phyloP scores from a whole-genome alignment of 1,140 invertebrate genomes.

The Anastrepha ludens region DNA sequence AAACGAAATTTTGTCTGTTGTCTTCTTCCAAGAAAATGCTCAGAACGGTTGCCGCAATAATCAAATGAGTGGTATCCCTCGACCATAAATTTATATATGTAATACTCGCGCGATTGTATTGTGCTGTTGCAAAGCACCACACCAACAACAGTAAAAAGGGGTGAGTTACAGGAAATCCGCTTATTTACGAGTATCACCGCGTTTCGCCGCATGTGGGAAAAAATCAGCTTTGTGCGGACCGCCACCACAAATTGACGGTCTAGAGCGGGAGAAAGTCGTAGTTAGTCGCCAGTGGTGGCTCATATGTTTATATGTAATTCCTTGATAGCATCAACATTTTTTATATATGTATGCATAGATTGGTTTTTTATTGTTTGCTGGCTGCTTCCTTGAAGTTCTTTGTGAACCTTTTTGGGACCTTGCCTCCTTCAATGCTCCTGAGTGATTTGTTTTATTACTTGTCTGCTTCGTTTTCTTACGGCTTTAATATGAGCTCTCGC shows the following conservation, averaged over 20 bases:
- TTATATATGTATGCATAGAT: too few relatives aligned
- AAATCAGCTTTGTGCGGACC: neutral
- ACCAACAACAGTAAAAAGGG: neutral
- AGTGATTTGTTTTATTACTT: neutral
- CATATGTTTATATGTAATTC: neutral
- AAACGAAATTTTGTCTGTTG: neutral
- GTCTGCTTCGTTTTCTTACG: neutral
- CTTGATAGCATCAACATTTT: neutral
- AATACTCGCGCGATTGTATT: neutral
- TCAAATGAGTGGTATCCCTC: neutral
- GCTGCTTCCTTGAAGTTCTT: too few relatives aligned
- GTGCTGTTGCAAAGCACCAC: neutral
- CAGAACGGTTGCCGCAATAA: neutral
- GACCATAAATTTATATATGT: constrained; percentile 23
- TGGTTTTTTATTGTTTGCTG: too few relatives aligned
- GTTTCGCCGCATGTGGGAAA: constrained; percentile 4
- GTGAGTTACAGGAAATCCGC: constrained; percentile 17
- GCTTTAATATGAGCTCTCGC: neutral
- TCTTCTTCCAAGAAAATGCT: neutral
- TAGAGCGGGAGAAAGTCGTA: neutral
- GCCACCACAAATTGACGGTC: neutral
- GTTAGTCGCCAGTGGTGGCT: too few relatives aligned
- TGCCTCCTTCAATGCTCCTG: neutral
- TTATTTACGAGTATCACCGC: constrained; percentile 22
- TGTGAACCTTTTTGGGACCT: neutral